Evolutionary conservation across 2,113 vertebrate genomes (phyloP), one percentile per base, ranked within the genome.

Genomic region (Pyxicephalus adspersus): DNA sequence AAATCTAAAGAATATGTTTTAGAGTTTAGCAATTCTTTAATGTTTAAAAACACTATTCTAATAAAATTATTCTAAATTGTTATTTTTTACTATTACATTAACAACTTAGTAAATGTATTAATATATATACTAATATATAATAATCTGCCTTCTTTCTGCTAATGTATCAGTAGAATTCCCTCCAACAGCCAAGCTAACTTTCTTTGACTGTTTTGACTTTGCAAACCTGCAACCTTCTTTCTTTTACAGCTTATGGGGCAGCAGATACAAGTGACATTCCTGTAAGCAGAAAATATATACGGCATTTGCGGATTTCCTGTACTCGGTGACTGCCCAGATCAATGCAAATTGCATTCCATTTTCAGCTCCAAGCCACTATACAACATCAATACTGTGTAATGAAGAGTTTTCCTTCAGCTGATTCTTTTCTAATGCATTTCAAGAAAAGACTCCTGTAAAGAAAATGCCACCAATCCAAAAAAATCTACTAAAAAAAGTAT

Each of bases 221-320:
- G 71, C 23, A 28, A 55, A 45, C 52, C 50, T 66, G 50, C 64
- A 75, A 64, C 29, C 38, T 28, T 55, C 57, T 54, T 54, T 34
- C 23, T 60, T 57, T 75, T 65, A 45, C 60, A 75, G 52, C 61
- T 66, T n/a, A 29, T 54, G 64, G 79, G 61, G 79, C 68, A 64
- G 8, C 31, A 64, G 55, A 80, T 64, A 74, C 79, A 81, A 74
- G 68, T 81, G 79, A 81, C 79, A 81, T 82, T 82, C 80, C 80
- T 82, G 80, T 82, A 82, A 82, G 71, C 71, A 82, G 80, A 75
- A 82, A 82, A 75, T 50, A 63, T 82, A 75, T 57, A 75, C 70
- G 54, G 67, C 71, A 82, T 60, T 64, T 73, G 75, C 70, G 75
- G 80, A 82, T 82, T 82, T 82, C 80, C 80, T 75, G 80, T 82